Conservation (phyloP, 2,113 vertebrate species). For the Pimephales promelas region DNA sequence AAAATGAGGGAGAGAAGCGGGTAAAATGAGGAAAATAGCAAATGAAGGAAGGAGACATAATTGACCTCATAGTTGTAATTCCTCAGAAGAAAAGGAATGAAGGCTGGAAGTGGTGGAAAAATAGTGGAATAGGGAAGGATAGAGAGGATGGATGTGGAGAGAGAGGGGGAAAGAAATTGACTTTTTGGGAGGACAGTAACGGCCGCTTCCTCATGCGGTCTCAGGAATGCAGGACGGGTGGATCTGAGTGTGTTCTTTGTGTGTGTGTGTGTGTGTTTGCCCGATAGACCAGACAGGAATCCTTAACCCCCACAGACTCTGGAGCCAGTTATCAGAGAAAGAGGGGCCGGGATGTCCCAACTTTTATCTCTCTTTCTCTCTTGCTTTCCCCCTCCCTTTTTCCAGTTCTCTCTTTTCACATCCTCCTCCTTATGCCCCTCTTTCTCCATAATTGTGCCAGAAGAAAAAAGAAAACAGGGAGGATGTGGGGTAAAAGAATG, state of each 20-base stretch:
- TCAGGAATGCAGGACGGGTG: constrained; percentile 81
- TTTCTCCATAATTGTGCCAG: constrained; percentile 45
- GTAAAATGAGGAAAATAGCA: constrained; percentile 12
- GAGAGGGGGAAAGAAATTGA: constrained; percentile 70
- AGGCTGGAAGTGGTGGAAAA: constrained; percentile 9
- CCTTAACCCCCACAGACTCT: constrained; percentile 77
- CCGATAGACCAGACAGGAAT: constrained; percentile 72
- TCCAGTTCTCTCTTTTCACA: constrained; percentile 43
- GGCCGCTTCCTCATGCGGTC: constrained; percentile 76
- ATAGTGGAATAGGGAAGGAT: constrained; percentile 46
- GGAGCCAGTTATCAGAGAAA: constrained; percentile 78
- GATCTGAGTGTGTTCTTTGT: constrained; percentile 71
- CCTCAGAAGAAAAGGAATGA: constrained; percentile 25
- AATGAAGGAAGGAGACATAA: constrained; percentile 4
- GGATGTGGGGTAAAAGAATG: constrained; percentile 27
- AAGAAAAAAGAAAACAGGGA: constrained; percentile 34
- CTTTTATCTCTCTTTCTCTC: constrained; percentile 62
- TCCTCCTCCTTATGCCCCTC: constrained; percentile 45
- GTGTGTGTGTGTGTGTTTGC: constrained; percentile 70
- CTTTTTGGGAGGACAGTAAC: constrained; percentile 75
- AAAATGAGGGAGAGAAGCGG: constrained; percentile 23
- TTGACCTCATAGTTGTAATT: constrained; percentile 22
- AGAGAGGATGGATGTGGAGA: constrained; percentile 62
- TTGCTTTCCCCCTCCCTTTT: constrained; percentile 50
- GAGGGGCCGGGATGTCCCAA: constrained; percentile 61